A percentile compares a stretch with the other conserved stretches of the same genome.
These are phyloP conservation scores for Cyanoramphus novaezelandiae DNA, from an alignment of 2,113 vertebrate species.

Conservation along the genomic window DNA sequence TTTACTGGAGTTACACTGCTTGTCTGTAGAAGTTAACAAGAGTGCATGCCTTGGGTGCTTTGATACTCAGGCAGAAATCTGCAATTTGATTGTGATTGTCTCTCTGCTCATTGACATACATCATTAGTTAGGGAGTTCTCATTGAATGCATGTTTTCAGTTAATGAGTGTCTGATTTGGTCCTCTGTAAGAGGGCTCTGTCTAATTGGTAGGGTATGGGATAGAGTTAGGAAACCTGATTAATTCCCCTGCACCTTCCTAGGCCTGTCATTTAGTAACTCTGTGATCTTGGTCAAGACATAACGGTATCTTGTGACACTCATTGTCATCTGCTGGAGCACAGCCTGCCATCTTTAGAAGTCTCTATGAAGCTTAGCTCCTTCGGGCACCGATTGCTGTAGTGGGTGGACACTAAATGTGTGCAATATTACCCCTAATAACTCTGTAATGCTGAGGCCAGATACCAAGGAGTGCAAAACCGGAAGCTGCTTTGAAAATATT, in stretches of 20 bases:
- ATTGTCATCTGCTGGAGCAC: not conserved
- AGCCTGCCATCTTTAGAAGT: not conserved
- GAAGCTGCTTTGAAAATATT: not conserved
- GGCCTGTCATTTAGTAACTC: not conserved
- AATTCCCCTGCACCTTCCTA: not conserved
- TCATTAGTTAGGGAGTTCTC: not conserved
- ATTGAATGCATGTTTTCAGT: not conserved
- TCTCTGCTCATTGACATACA: fast-evolving
- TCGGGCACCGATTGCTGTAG: not conserved
- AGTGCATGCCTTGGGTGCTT: fast-evolving
- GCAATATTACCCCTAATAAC: not conserved
- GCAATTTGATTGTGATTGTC: not conserved
- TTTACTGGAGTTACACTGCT: not conserved
- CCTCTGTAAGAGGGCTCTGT: not conserved
- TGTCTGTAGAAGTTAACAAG: not conserved
- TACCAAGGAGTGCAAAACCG: not conserved
- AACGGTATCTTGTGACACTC: not conserved
- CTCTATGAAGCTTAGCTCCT: not conserved
- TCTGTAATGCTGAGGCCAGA: not conserved
- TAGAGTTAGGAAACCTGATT: not conserved
- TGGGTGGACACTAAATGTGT: not conserved
- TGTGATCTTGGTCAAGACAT: not conserved
- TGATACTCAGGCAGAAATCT: not conserved
- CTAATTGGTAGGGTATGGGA: not conserved
- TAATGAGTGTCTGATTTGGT: not conserved